Evolutionary conservation across 2,113 vertebrate genomes (phyloP), one percentile per base, ranked within the genome.

Genomic region (Piprites chloris): DNA sequence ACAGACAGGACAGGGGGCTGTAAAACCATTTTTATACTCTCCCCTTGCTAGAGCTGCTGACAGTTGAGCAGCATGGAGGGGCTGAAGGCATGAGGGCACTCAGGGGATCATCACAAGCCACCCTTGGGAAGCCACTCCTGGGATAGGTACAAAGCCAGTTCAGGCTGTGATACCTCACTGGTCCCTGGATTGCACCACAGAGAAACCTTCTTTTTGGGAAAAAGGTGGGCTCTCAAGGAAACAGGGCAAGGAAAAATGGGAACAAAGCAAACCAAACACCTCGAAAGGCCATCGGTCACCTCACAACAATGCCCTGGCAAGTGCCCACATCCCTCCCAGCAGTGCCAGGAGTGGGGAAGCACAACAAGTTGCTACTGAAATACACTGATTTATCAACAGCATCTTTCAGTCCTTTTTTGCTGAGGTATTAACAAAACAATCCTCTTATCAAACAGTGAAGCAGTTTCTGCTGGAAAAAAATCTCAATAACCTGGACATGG

Each of bases 21-120:
- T 72, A 18, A 74, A 81, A 46, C 14, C 32, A 14, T 32, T 65
- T 80, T 18, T 41, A 39, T 10, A n/a, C 2, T 0, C 7, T 55
- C 32, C n/a, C 47, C 56, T 37, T 14, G 6, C 0, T n/a, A 30
- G 26, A 63, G 71, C 53, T 37, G 30, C 72, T 5, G 9, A 39
- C 14, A 62, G 42, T 30, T 6, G 1, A 61, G 62, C 4, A 28
- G 23, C 53, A 77, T 0, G 0, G 52, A 73, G 50, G 28, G 42
- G 33, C 3, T 9, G 0, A 35, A 14, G 37, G 22, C 37, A 49
- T 4, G 0, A 4, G 1, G 30, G n/a, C 0, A 11, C 49, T 44
- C 16, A 32, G 14, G 8, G 35, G 44, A 12, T 41, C 55, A 53
- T 13, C n/a, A 52, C 66, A 15, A 20, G 41, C 33, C 58, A 85